Conservation (phyloP, 2,888 invertebrate genomes). For the Nymphalis urticae region DNA sequence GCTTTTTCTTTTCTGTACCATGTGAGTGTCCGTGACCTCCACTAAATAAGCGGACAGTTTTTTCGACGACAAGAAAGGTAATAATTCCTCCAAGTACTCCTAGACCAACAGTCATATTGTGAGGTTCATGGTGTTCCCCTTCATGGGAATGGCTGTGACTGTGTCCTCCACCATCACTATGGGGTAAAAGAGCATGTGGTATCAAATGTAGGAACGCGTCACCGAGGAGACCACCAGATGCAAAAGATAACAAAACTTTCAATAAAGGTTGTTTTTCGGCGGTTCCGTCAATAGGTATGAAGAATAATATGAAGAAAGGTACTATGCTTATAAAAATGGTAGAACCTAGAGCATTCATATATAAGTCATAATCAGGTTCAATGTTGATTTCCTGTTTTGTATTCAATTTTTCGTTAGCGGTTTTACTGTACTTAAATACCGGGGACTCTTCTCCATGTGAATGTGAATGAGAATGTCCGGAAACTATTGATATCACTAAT, state of each 20-base stretch:
- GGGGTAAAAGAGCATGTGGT: constrained; percentile 90
- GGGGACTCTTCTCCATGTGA: constrained; percentile 83
- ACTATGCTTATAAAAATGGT: constrained; percentile 97
- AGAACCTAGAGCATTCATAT: constrained; percentile 92
- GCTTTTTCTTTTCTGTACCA: constrained; percentile 68
- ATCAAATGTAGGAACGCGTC: constrained; percentile 99
- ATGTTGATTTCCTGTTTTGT: constrained; percentile 65
- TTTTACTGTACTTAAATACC: constrained; percentile 91
- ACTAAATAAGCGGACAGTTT: constrained; percentile 92
- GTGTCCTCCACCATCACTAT: constrained; percentile 69
- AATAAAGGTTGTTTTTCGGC: constrained; percentile 91
- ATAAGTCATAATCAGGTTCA: constrained; percentile 76
- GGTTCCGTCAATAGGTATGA: constrained; percentile 95
- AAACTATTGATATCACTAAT: constrained; percentile 38
- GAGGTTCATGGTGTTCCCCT: constrained; percentile 75
- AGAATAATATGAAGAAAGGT: constrained; percentile 95
- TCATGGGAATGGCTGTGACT: constrained; percentile 78
- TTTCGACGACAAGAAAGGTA: constrained; percentile 96
- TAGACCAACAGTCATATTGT: constrained; percentile 95
- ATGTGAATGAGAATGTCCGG: constrained; percentile 77
- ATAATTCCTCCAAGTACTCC: constrained; percentile 97
- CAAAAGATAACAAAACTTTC: constrained; percentile 95
- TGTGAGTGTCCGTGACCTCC: constrained; percentile 91
- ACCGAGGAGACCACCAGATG: constrained; percentile 96
- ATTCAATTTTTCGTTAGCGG: constrained; percentile 78